Conservation (phyloP, 1,140 invertebrate species). For the Amyelois transitella region DNA sequence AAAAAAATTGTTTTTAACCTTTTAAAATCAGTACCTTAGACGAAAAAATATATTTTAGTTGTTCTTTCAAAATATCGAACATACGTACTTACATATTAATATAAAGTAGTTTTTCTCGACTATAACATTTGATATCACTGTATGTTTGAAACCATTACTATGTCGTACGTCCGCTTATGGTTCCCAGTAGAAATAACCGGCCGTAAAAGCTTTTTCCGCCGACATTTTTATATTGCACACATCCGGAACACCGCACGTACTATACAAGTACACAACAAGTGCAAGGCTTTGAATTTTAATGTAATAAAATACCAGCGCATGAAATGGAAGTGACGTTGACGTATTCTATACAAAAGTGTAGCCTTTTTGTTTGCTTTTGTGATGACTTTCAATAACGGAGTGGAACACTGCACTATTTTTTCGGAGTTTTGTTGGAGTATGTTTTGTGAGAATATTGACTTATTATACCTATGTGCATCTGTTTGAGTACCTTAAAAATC, state of each 20-base stretch:
- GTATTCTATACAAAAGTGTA: background rate
- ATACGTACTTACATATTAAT: too few species aligned
- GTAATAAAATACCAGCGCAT: constrained; percentile 13
- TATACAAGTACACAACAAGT: constrained; percentile 20
- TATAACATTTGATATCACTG: background rate
- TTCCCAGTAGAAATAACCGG: constrained; percentile 53
- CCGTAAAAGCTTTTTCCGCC: constrained; percentile 57
- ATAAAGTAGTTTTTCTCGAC: background rate
- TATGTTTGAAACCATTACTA: background rate
- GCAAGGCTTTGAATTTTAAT: constrained; percentile 18
- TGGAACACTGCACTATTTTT: background rate
- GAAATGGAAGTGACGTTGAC: constrained; percentile 3
- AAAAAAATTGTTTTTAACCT: background rate
- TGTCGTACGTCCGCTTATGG: constrained; percentile 24
- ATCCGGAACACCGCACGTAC: constrained; percentile 23
- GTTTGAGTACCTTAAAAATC: too few species aligned
- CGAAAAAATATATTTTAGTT: too few species aligned
- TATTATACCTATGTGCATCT: too few species aligned
- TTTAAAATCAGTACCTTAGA: background rate
- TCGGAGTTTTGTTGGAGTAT: too few species aligned
- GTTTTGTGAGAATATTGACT: too few species aligned
- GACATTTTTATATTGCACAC: constrained; percentile 54
- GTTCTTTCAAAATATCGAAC: too few species aligned
- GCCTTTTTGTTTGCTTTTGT: background rate
- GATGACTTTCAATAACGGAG: background rate